A percentile compares a stretch with the other conserved stretches of the same genome.
Evolutionary conservation across 2,113 vertebrate genomes (phyloP).

Genomic region (Sterna hirundo): DNA sequence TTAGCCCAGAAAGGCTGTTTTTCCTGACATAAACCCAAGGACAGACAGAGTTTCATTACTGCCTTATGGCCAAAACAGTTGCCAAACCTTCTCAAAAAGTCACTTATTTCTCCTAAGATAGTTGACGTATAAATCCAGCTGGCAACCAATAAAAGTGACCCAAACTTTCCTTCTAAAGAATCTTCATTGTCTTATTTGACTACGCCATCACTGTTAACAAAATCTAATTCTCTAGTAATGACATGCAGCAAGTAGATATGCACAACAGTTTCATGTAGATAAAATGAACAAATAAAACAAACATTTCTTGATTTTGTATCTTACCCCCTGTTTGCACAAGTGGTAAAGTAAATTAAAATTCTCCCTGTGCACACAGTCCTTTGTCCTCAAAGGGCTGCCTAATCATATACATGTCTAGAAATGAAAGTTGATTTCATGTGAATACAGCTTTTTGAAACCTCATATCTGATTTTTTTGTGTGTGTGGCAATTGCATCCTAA

Average conservation of each 20-base stretch:
- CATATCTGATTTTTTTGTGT: not conserved
- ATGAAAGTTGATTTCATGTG: not conserved
- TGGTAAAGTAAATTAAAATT: slow-evolving; percentile 20
- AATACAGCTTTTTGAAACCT: too few relatives aligned
- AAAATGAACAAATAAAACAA: slow-evolving; percentile 21
- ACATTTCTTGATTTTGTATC: not conserved
- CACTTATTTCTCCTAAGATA: not conserved
- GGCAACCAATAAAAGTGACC: not conserved
- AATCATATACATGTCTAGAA: slow-evolving; percentile 42
- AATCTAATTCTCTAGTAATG: not conserved
- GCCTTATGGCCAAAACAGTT: not conserved
- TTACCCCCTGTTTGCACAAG: not conserved
- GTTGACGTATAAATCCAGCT: not conserved
- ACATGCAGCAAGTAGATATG: not conserved
- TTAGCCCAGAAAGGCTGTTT: not conserved
- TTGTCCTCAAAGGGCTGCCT: slow-evolving; percentile 41
- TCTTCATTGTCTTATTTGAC: not conserved
- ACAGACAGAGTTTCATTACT: not conserved
- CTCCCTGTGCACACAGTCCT: not conserved
- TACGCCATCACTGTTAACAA: not conserved
- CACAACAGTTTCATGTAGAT: not conserved
- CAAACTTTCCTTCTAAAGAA: not conserved
- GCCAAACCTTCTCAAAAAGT: not conserved
- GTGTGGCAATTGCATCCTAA: slow-evolving; percentile 40
- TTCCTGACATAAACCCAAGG: not conserved